Conservation (phyloP, 2,113 vertebrate genomes). For the Pristiophorus japonicus region DNA sequence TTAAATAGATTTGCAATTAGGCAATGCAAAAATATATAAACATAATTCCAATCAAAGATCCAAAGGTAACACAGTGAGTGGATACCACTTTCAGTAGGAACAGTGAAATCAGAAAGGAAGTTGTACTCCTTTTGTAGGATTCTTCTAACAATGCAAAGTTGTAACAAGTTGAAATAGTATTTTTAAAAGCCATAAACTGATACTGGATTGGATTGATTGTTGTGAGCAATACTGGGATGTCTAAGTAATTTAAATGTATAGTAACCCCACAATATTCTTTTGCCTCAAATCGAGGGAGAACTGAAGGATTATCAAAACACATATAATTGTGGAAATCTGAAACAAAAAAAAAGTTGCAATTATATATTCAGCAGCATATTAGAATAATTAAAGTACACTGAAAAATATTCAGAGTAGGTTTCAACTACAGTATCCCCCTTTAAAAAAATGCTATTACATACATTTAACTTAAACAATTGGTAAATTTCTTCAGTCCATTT, state of each 20-base stretch:
- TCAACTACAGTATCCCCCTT: neutral
- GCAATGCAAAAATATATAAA: constrained; percentile 30
- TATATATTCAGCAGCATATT: constrained; percentile 32
- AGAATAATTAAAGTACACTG: neutral
- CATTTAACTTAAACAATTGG: neutral
- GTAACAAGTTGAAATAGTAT: constrained; percentile 1
- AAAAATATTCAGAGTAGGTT: neutral
- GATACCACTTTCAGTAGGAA: constrained; percentile 21
- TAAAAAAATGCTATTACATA: neutral
- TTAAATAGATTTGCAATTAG: constrained; percentile 28
- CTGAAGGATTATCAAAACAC: neutral
- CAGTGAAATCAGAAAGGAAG: constrained; percentile 2
- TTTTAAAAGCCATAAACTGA: constrained; percentile 14
- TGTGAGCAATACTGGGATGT: neutral
- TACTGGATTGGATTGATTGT: neutral
- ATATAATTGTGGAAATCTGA: neutral
- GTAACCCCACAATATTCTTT: neutral
- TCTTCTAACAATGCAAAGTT: neutral
- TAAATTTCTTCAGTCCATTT: neutral
- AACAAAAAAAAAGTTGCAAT: constrained; percentile 16
- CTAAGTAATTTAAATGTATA: neutral
- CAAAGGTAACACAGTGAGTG: neutral
- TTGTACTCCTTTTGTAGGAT: constrained; percentile 10
- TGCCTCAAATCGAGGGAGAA: neutral
- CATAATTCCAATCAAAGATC: neutral